Conservation (phyloP, 2,113 vertebrate genomes). For the Pitta sordida region DNA sequence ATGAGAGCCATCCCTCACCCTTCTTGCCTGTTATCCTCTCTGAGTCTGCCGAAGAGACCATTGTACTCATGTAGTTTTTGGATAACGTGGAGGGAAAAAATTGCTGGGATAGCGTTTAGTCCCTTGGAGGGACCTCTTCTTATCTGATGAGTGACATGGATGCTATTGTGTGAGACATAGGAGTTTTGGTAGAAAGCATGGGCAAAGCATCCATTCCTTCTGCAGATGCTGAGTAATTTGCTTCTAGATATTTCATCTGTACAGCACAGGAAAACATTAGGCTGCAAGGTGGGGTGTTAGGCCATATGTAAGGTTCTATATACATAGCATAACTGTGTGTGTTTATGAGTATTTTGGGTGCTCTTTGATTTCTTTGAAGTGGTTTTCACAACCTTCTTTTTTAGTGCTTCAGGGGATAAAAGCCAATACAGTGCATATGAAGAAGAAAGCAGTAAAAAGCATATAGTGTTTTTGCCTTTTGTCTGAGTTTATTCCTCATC, state of each 20-base stretch:
- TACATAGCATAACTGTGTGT: background rate
- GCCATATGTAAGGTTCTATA: background rate
- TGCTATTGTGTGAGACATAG: background rate
- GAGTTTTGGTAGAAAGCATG: accelerated
- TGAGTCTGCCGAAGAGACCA: background rate
- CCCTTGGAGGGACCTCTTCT: background rate
- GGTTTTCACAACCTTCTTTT: background rate
- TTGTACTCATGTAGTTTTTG: background rate
- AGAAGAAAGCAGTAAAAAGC: background rate
- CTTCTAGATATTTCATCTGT: background rate
- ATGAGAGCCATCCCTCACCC: background rate
- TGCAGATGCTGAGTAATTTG: background rate
- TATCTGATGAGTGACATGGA: background rate
- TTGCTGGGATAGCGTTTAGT: background rate
- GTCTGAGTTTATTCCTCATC: background rate
- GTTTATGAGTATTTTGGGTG: background rate
- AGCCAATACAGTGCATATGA: background rate
- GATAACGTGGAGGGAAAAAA: background rate
- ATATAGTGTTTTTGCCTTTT: background rate
- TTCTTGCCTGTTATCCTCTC: background rate
- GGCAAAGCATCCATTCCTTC: background rate
- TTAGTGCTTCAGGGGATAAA: background rate
- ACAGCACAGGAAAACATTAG: background rate
- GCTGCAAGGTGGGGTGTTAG: background rate
- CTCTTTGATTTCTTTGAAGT: background rate